phyloP scores from a whole-genome alignment of 2,113 vertebrate genomes.

The Mastomys natalensis region DNA sequence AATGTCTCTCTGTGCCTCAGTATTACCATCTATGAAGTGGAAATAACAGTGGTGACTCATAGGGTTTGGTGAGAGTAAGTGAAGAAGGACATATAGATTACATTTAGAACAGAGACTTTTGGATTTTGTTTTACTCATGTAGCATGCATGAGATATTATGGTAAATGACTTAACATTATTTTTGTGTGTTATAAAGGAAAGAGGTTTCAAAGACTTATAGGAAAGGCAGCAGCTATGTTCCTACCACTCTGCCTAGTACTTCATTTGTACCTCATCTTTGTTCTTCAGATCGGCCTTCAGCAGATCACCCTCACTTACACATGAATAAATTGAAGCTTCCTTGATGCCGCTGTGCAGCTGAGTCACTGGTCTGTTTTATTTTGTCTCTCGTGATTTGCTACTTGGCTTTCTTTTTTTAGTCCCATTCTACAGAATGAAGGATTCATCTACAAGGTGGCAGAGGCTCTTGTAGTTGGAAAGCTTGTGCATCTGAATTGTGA shows the following conservation, averaged over 20 bases:
- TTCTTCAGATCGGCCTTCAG: not conserved
- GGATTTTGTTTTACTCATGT: not conserved
- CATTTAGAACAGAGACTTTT: not conserved
- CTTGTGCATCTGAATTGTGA: not conserved
- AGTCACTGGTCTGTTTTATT: not conserved
- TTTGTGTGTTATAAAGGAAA: not conserved
- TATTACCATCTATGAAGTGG: slow-evolving; percentile 9
- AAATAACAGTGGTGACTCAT: not conserved
- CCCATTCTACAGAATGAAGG: not conserved
- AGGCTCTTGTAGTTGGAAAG: not conserved
- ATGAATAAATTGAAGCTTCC: not conserved
- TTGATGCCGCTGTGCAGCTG: not conserved
- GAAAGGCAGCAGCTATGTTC: not conserved
- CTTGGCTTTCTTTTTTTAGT: not conserved
- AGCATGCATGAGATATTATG: not conserved
- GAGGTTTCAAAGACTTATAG: not conserved
- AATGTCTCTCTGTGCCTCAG: not conserved
- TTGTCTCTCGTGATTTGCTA: not conserved
- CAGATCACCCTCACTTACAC: not conserved
- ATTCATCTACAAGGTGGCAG: not conserved
- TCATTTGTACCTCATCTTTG: not conserved
- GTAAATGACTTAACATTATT: not conserved
- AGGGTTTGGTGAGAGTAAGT: not conserved
- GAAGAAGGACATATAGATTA: not conserved
- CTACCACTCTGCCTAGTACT: not conserved